Percentiles rank a stretch among this genome's conserved stretches.
These are phyloP conservation scores for Physeter macrocephalus DNA, from an alignment of 2,113 vertebrate species.

Conservation along the genomic window DNA sequence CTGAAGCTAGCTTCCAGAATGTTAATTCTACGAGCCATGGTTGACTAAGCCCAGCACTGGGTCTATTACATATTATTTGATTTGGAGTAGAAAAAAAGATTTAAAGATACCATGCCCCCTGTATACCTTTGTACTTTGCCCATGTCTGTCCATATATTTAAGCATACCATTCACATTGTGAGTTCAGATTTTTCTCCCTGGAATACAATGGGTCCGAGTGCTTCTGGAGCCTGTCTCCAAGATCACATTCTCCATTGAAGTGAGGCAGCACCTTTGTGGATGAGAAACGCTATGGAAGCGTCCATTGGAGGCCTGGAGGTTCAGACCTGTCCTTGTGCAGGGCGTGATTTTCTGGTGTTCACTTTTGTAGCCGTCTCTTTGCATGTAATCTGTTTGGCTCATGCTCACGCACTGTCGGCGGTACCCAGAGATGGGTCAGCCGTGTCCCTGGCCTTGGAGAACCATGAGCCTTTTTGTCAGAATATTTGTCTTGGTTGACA, in stretches of 20 bases:
- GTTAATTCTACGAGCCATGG: constrained; percentile 79
- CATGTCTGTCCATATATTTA: constrained; percentile 13
- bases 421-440: not conserved
- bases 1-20: constrained; percentile 77
- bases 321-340: not conserved
- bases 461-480: not conserved
- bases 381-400: not conserved
- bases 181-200: not conserved
- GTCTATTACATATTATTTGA: constrained; percentile 80
- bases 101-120: constrained; percentile 71
- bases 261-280: not conserved
- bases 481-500: not conserved
- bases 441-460: not conserved
- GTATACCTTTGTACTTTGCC: constrained; percentile 43
- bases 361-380: not conserved
- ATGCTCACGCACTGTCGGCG: not conserved
- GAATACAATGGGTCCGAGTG: constrained; percentile 23
- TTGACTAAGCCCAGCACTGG: constrained; percentile 79
- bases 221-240: constrained; percentile 40
- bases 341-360: not conserved
- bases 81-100: constrained; percentile 70
- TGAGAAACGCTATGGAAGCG: not conserved
- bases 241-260: not conserved
- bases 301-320: not conserved
- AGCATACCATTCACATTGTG: constrained; percentile 5